phyloP scores from a whole-genome alignment of 1,140 invertebrate genomes.

The Conopomorpha cramerella region DNA sequence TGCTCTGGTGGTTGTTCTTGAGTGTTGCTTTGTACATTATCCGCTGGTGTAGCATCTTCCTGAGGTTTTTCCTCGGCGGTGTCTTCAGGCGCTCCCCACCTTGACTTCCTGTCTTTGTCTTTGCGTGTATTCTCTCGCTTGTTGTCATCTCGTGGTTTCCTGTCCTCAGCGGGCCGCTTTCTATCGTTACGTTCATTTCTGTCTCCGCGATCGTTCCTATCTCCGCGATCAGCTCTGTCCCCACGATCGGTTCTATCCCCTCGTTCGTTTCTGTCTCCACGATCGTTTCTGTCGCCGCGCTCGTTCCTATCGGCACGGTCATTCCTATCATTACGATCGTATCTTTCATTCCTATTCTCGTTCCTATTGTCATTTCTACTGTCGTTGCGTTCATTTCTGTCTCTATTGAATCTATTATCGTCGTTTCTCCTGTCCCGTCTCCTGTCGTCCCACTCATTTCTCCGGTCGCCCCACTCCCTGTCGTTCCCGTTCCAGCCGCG shows the following conservation, averaged over 20 bases:
- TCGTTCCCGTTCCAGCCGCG: slow-evolving; percentile 38
- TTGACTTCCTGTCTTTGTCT: slow-evolving; percentile 44
- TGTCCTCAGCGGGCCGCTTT: slow-evolving; percentile 6
- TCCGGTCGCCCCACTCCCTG: slow-evolving; percentile 26
- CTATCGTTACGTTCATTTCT: slow-evolving; percentile 6
- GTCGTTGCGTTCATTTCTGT: neutral
- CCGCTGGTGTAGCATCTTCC: neutral
- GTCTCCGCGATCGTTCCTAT: no score
- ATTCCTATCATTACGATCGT: slow-evolving; percentile 7
- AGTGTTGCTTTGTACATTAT: neutral
- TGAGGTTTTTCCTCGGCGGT: neutral
- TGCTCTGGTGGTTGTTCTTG: no score
- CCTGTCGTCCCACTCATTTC: slow-evolving; percentile 26
- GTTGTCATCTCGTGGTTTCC: neutral
- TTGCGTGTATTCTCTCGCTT: slow-evolving; percentile 22
- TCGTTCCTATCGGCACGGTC: slow-evolving; percentile 7
- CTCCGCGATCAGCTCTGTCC: slow-evolving; percentile 2
- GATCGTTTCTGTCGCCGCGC: neutral
- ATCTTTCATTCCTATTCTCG: slow-evolving; percentile 8
- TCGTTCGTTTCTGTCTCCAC: slow-evolving; percentile 20
- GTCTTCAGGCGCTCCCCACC: slow-evolving; percentile 46
- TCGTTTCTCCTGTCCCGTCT: slow-evolving; percentile 30
- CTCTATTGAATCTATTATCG: neutral
- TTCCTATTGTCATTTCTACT: slow-evolving; percentile 17
- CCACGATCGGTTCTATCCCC: slow-evolving; percentile 11